These are phyloP conservation scores for Paratilapia polleni DNA, from an alignment of 2,113 vertebrate genomes.

Conservation along the genomic window DNA sequence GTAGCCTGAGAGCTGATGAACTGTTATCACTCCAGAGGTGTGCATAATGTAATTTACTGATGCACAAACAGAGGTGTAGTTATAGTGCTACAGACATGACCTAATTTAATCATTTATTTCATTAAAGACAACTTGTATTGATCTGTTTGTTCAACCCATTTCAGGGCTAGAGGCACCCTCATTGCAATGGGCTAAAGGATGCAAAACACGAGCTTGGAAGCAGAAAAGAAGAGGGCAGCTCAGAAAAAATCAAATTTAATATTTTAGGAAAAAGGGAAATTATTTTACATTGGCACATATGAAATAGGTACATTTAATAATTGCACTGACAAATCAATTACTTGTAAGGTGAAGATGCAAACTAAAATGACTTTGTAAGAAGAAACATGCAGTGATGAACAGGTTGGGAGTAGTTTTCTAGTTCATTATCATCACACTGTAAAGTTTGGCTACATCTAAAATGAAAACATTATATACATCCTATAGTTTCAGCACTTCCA, in stretches of 20 bases:
- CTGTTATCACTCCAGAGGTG: not conserved
- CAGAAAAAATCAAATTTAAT: not conserved
- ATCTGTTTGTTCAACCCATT: not conserved
- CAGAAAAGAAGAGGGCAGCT: not conserved
- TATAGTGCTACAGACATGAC: not conserved
- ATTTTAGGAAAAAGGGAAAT: too few relatives aligned
- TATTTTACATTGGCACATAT: too few relatives aligned
- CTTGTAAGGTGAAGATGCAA: not conserved
- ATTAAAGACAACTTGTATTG: not conserved
- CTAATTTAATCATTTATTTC: not conserved
- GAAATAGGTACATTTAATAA: too few relatives aligned
- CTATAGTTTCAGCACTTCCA: not conserved
- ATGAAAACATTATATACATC: not conserved
- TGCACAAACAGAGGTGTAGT: not conserved
- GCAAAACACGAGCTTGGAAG: not conserved
- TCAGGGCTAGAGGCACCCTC: not conserved
- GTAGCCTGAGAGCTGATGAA: not conserved
- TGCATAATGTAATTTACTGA: not conserved
- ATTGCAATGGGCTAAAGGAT: not conserved
- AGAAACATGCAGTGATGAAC: too few relatives aligned
- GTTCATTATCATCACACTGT: too few relatives aligned
- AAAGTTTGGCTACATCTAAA: not conserved
- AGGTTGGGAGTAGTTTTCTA: too few relatives aligned
- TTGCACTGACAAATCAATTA: too few relatives aligned
- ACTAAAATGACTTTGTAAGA: too few relatives aligned